These are phyloP conservation scores for Gymnoscelis rufifasciata DNA, from an alignment of 2,888 invertebrate species.

Conservation along the genomic window DNA sequence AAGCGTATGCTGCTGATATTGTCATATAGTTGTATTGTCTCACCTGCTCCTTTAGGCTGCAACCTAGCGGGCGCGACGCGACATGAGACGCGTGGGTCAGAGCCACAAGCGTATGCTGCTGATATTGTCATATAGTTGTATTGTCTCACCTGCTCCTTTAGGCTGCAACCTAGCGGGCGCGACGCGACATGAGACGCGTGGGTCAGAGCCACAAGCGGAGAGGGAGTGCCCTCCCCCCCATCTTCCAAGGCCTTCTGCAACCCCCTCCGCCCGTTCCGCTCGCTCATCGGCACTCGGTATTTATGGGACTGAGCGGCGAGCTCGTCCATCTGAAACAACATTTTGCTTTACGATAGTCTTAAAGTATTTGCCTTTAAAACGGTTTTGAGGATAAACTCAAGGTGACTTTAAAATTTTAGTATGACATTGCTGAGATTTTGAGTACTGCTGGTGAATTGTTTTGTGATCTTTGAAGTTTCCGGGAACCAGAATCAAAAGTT, in stretches of 20 bases:
- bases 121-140: not conserved
- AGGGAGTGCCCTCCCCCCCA: conserved; percentile 49
- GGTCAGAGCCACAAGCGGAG: conserved; percentile 60
- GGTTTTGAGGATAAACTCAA: conserved; percentile 14
- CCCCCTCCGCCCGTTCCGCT: conserved; percentile 55
- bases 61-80: conserved; percentile 64
- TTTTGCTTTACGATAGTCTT: conserved; percentile 28
- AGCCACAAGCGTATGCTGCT: conserved; percentile 39
- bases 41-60: conserved; percentile 55
- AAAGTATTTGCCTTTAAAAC: conserved; percentile 24
- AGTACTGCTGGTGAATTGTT: conserved; percentile 13
- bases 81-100: conserved; percentile 66
- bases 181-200: conserved; percentile 67
- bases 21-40: not conserved
- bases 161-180: conserved; percentile 59
- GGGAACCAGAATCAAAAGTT: no score
- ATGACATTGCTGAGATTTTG: conserved; percentile 12
- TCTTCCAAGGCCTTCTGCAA: conserved; percentile 47
- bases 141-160: conserved; percentile 48
- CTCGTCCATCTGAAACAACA: conserved; percentile 60
- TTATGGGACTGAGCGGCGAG: conserved; percentile 67
- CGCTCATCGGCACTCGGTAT: conserved; percentile 60
- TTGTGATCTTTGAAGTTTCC: conserved; percentile 23
- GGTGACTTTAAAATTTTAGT: not conserved
- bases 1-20: conserved; percentile 23